phyloP scores from a whole-genome alignment of 2,888 invertebrate genomes.

The Nymphalis urticae region DNA sequence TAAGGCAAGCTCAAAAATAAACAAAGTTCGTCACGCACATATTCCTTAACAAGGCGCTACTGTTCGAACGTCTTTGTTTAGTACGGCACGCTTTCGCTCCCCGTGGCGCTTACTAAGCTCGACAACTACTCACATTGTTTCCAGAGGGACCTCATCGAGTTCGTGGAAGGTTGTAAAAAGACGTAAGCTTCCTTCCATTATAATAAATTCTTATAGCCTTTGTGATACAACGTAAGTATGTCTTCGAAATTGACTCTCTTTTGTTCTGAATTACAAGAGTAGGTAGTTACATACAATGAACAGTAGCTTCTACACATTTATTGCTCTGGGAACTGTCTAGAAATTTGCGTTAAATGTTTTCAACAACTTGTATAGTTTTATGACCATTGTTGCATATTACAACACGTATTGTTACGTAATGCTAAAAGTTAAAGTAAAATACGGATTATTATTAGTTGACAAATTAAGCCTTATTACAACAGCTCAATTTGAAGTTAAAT shows the following conservation, averaged over 20 bases:
- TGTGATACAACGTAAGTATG: slow-evolving; percentile 49
- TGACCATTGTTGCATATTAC: slow-evolving; percentile 4
- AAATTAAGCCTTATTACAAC: too few species aligned
- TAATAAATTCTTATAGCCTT: slow-evolving; percentile 61
- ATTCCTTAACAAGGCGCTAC: slow-evolving; percentile 58
- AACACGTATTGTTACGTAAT: background rate
- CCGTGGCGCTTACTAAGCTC: slow-evolving; percentile 41
- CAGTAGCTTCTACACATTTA: slow-evolving; percentile 25
- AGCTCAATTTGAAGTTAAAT: background rate
- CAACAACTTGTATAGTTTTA: background rate
- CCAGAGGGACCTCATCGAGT: slow-evolving; percentile 49
- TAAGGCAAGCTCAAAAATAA: slow-evolving; percentile 45
- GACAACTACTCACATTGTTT: slow-evolving; percentile 46
- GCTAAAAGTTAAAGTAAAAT: background rate
- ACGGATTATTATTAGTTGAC: too few species aligned
- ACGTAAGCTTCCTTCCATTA: slow-evolving; percentile 46
- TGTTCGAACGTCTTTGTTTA: slow-evolving; percentile 47
- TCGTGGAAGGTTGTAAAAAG: slow-evolving; percentile 54
- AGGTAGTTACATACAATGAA: slow-evolving; percentile 21
- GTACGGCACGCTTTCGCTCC: slow-evolving; percentile 45
- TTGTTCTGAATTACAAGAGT: slow-evolving; percentile 30
- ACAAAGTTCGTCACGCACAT: slow-evolving; percentile 37
- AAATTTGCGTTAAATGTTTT: slow-evolving; percentile 19
- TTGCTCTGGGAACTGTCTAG: slow-evolving; percentile 21
- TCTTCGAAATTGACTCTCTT: slow-evolving; percentile 47